A percentile compares a stretch with the other conserved stretches of the same genome.
Conservation (phyloP, 2,113 vertebrate species). For the Gambusia affinis region DNA sequence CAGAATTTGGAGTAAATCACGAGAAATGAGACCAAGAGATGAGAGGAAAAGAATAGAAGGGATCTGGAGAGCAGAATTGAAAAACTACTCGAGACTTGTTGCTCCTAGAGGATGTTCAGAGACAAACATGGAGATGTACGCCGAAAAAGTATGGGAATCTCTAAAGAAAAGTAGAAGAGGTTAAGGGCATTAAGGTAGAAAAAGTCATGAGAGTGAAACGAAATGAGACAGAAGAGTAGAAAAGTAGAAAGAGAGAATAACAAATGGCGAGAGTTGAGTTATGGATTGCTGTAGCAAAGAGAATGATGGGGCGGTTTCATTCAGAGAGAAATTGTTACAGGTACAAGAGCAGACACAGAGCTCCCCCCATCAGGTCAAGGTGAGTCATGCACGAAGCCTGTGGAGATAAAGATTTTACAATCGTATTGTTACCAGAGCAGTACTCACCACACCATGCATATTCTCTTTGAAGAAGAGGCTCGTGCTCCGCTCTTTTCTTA, state of each 20-base stretch:
- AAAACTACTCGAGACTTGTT: conserved; percentile 35
- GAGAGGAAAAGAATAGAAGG: not conserved
- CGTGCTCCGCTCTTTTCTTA: conserved; percentile 42
- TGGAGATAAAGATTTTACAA: conserved; percentile 74
- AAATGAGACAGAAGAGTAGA: conserved; percentile 30
- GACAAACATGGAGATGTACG: conserved; percentile 34
- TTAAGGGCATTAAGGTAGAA: conserved; percentile 2
- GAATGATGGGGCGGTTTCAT: conserved; percentile 30
- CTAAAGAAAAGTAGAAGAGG: conserved; percentile 33
- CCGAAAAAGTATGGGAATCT: conserved; percentile 44
- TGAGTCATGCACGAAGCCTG: conserved; percentile 63
- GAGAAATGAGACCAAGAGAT: conserved; percentile 17
- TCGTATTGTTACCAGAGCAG: conserved; percentile 66
- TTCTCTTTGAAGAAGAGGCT: conserved; percentile 72
- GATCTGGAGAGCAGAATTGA: conserved; percentile 25
- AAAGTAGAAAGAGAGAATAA: conserved; percentile 45
- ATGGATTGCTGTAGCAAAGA: conserved; percentile 61
- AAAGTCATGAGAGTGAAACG: conserved; percentile 31
- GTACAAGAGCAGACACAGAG: conserved; percentile 51
- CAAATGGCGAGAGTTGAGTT: conserved; percentile 42
- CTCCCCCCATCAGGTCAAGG: conserved; percentile 70
- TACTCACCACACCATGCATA: conserved; percentile 67
- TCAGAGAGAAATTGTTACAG: conserved; percentile 41
- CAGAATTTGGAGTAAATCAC: conserved; percentile 21
- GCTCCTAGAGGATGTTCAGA: conserved; percentile 42